These are phyloP conservation scores for Aethina tumida DNA, from an alignment of 1,140 invertebrate species.

Conservation along the genomic window DNA sequence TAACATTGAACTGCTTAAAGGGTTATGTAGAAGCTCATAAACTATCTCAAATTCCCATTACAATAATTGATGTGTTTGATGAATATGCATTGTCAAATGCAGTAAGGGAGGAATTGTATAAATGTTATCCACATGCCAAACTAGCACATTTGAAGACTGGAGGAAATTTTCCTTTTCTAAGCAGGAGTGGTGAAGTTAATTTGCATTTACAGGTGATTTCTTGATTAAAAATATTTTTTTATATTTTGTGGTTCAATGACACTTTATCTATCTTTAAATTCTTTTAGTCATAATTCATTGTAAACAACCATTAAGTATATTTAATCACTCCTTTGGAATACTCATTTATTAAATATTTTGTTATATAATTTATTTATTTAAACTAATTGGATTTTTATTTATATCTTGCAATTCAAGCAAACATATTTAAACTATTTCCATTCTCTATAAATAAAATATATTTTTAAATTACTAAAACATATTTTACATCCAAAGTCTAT, in stretches of 20 bases:
- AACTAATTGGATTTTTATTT: slow-evolving; percentile 4
- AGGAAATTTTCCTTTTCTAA: slow-evolving; percentile 87
- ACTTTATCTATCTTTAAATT: background rate
- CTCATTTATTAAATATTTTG: background rate
- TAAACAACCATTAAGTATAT: too few species aligned
- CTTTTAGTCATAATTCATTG: too few species aligned
- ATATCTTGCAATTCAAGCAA: too few species aligned
- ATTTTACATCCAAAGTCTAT: too few species aligned
- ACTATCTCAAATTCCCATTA: slow-evolving; percentile 58
- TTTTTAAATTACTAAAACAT: too few species aligned
- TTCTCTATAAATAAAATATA: too few species aligned
- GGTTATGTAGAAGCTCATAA: slow-evolving; percentile 73
- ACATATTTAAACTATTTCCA: too few species aligned
- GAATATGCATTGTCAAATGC: slow-evolving; percentile 70
- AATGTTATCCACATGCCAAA: slow-evolving; percentile 81
- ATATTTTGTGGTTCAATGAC: background rate
- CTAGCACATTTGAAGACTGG: slow-evolving; percentile 80
- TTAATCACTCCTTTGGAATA: background rate
- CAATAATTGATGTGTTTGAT: slow-evolving; percentile 87
- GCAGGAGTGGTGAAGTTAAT: slow-evolving; percentile 82
- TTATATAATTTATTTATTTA: slow-evolving; percentile 5
- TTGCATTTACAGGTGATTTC: slow-evolving; percentile 68
- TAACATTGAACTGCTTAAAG: slow-evolving; percentile 79
- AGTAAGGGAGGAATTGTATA: slow-evolving; percentile 74
- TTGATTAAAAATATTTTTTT: slow-evolving; percentile 2